Conservation (phyloP, 2,888 invertebrate genomes). For the Synergus japonicus region DNA sequence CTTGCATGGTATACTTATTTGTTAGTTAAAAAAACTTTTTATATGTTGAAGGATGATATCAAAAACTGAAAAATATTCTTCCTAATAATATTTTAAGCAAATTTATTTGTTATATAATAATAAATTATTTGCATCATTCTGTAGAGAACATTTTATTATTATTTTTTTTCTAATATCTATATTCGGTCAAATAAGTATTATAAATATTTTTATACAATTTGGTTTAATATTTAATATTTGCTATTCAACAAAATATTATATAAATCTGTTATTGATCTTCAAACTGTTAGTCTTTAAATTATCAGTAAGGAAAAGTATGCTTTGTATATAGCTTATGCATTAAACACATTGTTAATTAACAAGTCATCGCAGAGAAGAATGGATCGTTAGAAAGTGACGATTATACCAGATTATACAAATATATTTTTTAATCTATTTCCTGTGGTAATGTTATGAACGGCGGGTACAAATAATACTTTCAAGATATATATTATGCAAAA, state of each 20-base stretch:
- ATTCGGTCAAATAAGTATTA: not conserved
- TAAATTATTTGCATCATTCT: not conserved
- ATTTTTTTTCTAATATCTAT: not conserved
- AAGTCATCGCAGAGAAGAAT: not conserved
- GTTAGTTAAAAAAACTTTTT: not conserved
- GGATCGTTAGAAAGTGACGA: not conserved
- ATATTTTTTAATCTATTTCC: not conserved
- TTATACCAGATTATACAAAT: not conserved
- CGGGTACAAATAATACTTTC: not conserved
- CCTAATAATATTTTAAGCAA: not conserved
- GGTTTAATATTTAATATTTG: not conserved
- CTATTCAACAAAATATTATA: not conserved
- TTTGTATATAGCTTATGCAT: not conserved
- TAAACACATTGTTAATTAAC: not conserved
- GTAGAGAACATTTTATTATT: not conserved
- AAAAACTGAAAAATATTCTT: not conserved
- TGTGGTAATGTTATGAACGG: not conserved
- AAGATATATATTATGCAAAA: not conserved
- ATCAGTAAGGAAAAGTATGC: not conserved
- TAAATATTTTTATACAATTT: not conserved
- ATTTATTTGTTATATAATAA: not conserved
- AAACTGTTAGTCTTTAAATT: not conserved
- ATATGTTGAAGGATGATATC: not conserved
- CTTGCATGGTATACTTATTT: slow-evolving; percentile 18
- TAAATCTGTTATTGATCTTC: not conserved